Evolutionary conservation across 2,797 vertebrate genomes (phyloP).

Genomic region (Centropyge bicolor): DNA sequence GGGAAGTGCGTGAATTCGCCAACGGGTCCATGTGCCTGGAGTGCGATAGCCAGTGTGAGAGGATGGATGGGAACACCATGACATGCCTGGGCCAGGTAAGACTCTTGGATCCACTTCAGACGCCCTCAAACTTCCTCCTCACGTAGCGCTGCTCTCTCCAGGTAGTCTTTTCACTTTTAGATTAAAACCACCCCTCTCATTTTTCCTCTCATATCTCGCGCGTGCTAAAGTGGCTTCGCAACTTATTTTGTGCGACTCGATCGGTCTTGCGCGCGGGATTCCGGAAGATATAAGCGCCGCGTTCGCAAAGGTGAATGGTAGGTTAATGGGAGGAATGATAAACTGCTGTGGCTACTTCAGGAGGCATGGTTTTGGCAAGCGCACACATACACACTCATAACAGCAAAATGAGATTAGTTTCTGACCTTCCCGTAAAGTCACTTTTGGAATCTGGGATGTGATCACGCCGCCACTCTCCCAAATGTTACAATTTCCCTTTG

Average conservation of each 20-base stretch:
- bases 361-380: slow-evolving; percentile 61
- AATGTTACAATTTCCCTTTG: slow-evolving; percentile 44
- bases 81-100: slow-evolving; percentile 95
- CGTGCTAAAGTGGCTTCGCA: slow-evolving; percentile 39
- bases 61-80: slow-evolving; percentile 89
- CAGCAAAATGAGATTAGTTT: slow-evolving; percentile 58
- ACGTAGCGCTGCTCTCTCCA: background rate
- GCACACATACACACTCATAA: slow-evolving; percentile 35
- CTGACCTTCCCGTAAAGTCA: slow-evolving; percentile 69
- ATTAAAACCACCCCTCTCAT: slow-evolving; percentile 46
- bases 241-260: slow-evolving; percentile 44
- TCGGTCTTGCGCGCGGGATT: slow-evolving; percentile 44
- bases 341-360: slow-evolving; percentile 62
- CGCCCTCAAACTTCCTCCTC: background rate
- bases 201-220: slow-evolving; percentile 52
- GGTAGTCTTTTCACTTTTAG: slow-evolving; percentile 13
- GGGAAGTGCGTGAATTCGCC: slow-evolving; percentile 93
- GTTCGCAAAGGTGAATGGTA: slow-evolving; percentile 73
- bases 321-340: slow-evolving; percentile 76
- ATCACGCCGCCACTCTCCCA: slow-evolving; percentile 27
- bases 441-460: slow-evolving; percentile 31
- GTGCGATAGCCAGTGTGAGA: slow-evolving; percentile 96
- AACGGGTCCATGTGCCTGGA: slow-evolving; percentile 94
- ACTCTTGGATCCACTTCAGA: background rate
- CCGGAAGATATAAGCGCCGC: slow-evolving; percentile 54